A percentile compares a stretch with the other conserved stretches of the same genome.
phyloP scores from a whole-genome alignment of 2,888 invertebrate species.

The Helleia helle region DNA sequence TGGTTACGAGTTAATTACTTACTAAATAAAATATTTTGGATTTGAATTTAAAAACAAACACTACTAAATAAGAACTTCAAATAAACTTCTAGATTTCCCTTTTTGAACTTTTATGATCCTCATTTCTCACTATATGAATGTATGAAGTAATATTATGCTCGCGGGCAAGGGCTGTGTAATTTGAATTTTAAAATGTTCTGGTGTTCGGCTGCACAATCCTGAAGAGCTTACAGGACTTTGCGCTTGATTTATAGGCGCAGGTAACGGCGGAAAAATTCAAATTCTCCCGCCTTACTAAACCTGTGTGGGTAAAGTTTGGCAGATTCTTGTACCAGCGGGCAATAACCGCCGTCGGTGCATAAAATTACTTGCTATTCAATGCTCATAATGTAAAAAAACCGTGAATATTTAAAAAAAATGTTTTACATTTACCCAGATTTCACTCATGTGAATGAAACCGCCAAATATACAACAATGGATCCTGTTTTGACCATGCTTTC shows the following conservation, averaged over 20 bases:
- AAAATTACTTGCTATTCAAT: neutral
- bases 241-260: conserved; percentile 67
- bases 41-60: no score
- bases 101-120: no score
- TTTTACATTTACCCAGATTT: no score
- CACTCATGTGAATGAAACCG: no score
- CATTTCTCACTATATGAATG: neutral
- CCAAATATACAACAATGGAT: no score
- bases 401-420: no score
- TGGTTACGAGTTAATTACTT: no score
- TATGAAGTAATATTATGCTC: conserved; percentile 13
- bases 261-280: conserved; percentile 70
- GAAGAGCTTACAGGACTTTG: conserved; percentile 61
- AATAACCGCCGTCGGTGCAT: conserved; percentile 33
- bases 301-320: conserved; percentile 27
- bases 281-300: conserved; percentile 46
- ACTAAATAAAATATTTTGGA: no score
- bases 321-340: conserved; percentile 39
- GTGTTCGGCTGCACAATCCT: conserved; percentile 52
- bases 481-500: no score
- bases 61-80: no score
- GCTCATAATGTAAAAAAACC: neutral
- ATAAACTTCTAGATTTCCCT: no score
- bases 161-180: conserved; percentile 33
- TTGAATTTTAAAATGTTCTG: conserved; percentile 67